These are phyloP conservation scores for Synanthedon formicaeformis DNA, from an alignment of 2,888 invertebrate genomes.

Conservation along the genomic window DNA sequence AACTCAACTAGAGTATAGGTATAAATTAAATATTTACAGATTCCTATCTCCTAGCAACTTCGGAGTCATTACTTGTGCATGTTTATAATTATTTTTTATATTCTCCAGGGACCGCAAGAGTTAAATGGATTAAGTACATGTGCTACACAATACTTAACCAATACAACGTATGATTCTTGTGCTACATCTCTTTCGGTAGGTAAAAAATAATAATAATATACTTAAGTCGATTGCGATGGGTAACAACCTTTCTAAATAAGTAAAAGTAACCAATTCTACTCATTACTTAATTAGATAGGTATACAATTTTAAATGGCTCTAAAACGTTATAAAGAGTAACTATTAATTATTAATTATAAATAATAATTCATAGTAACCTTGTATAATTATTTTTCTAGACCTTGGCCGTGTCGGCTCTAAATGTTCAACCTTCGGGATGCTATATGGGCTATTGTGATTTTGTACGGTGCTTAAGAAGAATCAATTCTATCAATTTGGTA, in stretches of 20 bases:
- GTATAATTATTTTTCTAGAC: constrained; percentile 24
- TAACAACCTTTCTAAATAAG: not conserved
- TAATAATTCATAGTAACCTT: not conserved
- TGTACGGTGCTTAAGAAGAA: constrained; percentile 68
- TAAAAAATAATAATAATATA: not conserved
- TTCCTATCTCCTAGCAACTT: too few relatives aligned
- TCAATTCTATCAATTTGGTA: constrained; percentile 67
- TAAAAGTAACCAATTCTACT: not conserved
- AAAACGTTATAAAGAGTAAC: not conserved
- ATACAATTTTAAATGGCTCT: not conserved
- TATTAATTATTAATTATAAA: not conserved
- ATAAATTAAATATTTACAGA: too few relatives aligned
- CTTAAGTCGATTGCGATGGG: too few relatives aligned
- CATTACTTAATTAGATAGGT: not conserved
- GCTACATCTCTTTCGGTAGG: constrained; percentile 61
- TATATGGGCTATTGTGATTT: constrained; percentile 73
- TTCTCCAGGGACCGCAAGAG: constrained; percentile 62
- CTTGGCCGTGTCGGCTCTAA: constrained; percentile 52
- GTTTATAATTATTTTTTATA: too few relatives aligned
- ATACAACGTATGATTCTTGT: constrained; percentile 63
- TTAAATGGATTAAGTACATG: constrained; percentile 63
- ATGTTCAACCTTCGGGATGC: constrained; percentile 62
- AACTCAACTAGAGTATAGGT: too few relatives aligned
- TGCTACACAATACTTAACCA: constrained; percentile 64
- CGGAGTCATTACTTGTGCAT: too few relatives aligned